Percentiles rank a stretch among this genome's conserved stretches.
Conservation (phyloP, 2,113 vertebrate species). For the Rhinopomastus cyanomelas region DNA sequence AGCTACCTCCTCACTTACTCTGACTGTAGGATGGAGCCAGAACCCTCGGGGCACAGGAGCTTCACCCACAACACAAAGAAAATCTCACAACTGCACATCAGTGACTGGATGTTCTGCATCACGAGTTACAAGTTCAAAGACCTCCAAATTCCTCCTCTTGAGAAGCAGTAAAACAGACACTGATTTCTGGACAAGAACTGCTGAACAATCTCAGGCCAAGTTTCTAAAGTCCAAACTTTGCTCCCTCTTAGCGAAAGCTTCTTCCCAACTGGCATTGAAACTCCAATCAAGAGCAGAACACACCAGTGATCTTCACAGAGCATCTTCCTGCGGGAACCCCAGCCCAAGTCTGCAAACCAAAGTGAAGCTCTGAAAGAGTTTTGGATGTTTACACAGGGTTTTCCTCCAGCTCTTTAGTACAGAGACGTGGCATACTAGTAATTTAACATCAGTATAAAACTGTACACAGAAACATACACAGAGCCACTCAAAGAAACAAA, state of each 20-base stretch:
- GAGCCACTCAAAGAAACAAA: neutral
- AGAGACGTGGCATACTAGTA: neutral
- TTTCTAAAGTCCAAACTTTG: neutral
- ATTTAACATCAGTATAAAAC: neutral
- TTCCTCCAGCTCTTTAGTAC: neutral
- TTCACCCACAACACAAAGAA: neutral
- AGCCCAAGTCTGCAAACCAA: neutral
- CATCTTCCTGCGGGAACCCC: neutral
- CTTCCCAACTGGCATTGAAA: neutral
- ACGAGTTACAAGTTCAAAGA: neutral
- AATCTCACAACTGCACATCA: neutral
- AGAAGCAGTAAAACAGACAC: neutral
- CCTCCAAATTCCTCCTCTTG: neutral
- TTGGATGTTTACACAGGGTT: neutral
- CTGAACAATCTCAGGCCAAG: neutral
- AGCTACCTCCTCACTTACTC: neutral
- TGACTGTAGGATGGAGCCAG: neutral
- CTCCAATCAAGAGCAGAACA: neutral
- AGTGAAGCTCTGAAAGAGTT: neutral
- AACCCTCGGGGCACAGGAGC: neutral
- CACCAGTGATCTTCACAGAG: neutral
- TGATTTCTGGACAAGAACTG: neutral
- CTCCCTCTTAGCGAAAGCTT: neutral
- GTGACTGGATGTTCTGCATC: neutral
- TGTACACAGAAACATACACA: neutral